phyloP scores from a whole-genome alignment of 2,797 vertebrate genomes.

The Coluber constrictor region DNA sequence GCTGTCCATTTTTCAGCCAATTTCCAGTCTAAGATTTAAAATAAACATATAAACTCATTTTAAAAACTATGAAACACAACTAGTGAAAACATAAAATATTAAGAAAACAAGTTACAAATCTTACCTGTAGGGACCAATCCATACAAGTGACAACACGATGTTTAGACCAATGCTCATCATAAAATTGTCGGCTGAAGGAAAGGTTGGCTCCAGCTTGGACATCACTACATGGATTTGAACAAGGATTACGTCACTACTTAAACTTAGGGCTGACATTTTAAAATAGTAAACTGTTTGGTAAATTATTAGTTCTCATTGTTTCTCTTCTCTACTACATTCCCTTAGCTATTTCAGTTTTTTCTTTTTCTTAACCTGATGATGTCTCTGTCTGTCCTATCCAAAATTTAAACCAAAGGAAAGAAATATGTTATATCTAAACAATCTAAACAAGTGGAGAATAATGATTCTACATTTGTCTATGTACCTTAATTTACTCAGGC shows the following conservation, averaged over 20 bases:
- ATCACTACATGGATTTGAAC: constrained; percentile 69
- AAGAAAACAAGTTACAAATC: constrained; percentile 4
- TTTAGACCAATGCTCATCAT: constrained; percentile 96
- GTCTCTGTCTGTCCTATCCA: neutral
- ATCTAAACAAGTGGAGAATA: neutral
- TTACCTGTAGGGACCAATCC: constrained; percentile 96
- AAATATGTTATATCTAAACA: neutral
- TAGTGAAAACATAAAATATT: neutral
- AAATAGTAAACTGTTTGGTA: constrained; percentile 15
- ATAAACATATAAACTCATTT: neutral
- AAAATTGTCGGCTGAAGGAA: constrained; percentile 89
- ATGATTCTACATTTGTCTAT: neutral
- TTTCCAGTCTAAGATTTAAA: neutral
- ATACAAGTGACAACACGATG: constrained; percentile 96
- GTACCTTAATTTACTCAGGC: neutral
- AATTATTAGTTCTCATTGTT: neutral
- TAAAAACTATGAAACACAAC: neutral
- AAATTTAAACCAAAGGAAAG: neutral
- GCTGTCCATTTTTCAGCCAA: neutral
- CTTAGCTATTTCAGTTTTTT: constrained; percentile 7
- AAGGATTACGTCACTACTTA: constrained; percentile 21
- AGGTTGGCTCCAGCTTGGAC: constrained; percentile 88
- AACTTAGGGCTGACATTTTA: neutral
- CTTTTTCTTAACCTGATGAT: neutral
- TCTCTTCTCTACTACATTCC: neutral